These are phyloP conservation scores for Acrossocheilus wenchowensis DNA, from an alignment of 2,797 vertebrate species.

Conservation along the genomic window DNA sequence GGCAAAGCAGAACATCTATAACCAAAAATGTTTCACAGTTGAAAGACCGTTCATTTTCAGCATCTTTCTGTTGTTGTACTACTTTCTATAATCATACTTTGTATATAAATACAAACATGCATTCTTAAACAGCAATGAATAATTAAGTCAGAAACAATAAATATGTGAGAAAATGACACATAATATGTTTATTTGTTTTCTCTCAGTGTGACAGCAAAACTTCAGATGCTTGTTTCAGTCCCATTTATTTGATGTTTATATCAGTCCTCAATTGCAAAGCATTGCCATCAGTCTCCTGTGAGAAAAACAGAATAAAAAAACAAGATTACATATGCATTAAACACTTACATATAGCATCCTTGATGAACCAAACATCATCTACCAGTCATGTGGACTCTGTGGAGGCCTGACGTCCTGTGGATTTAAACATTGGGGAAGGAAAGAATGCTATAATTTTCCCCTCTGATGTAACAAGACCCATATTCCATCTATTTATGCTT, in stretches of 20 bases:
- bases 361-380: conserved; percentile 92
- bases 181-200: conserved; percentile 71
- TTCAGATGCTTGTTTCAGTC: conserved; percentile 90
- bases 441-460: neutral
- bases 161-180: neutral
- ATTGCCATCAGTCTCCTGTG: conserved; percentile 92
- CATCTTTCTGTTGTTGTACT: neutral
- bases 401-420: conserved; percentile 77
- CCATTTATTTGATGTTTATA: conserved; percentile 96
- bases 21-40: neutral
- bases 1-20: neutral
- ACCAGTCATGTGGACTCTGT: conserved; percentile 76
- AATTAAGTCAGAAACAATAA: neutral
- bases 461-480: neutral
- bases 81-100: neutral
- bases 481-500: neutral
- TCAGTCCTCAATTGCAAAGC: conserved; percentile 92
- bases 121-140: neutral
- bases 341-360: conserved; percentile 89
- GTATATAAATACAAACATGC: neutral
- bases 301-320: conserved; percentile 9
- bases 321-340: conserved; percentile 56
- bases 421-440: conserved; percentile 64
- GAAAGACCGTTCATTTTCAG: neutral
- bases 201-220: conserved; percentile 92